Evolutionary conservation across 2,888 invertebrate species (phyloP).

Genomic region (Troides aeacus): DNA sequence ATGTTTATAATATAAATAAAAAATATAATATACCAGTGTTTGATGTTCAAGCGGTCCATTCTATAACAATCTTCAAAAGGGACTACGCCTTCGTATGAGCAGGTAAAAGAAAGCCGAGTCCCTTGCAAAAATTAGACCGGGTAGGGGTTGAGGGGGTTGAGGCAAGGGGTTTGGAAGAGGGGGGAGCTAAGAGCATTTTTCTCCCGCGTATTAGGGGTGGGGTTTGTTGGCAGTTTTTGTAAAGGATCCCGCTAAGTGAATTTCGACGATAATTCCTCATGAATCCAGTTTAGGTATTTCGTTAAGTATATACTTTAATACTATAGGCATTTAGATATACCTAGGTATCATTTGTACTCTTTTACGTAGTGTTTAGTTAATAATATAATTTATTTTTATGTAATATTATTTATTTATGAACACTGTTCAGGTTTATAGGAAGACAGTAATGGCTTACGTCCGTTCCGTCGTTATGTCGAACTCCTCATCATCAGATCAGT

Average conservation of each 20-base stretch:
- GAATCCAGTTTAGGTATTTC: constrained; percentile 32
- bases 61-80: constrained; percentile 56
- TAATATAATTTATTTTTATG: too few species aligned
- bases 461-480: too few species aligned
- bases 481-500: too few species aligned
- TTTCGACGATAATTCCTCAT: constrained; percentile 55
- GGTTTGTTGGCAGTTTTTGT: constrained; percentile 60
- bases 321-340: too few species aligned
- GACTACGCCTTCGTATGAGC: constrained; percentile 40
- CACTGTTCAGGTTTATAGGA: too few species aligned
- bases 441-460: too few species aligned
- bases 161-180: constrained; percentile 36
- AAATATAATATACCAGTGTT: constrained; percentile 28
- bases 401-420: too few species aligned
- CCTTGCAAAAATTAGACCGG: constrained; percentile 69
- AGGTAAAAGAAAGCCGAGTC: constrained; percentile 70
- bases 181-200: constrained; percentile 59
- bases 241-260: constrained; percentile 61
- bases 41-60: constrained; percentile 47
- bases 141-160: constrained; percentile 36
- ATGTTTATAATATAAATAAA: too few species aligned
- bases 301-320: too few species aligned
- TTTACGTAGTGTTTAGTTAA: too few species aligned
- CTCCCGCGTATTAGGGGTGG: constrained; percentile 49
- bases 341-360: too few species aligned